Percentiles rank a stretch among this genome's conserved stretches.
These are phyloP conservation scores for Cladopsammia gracilis DNA, from an alignment of 64 coral and sea anemone species.

Conservation along the genomic window DNA sequence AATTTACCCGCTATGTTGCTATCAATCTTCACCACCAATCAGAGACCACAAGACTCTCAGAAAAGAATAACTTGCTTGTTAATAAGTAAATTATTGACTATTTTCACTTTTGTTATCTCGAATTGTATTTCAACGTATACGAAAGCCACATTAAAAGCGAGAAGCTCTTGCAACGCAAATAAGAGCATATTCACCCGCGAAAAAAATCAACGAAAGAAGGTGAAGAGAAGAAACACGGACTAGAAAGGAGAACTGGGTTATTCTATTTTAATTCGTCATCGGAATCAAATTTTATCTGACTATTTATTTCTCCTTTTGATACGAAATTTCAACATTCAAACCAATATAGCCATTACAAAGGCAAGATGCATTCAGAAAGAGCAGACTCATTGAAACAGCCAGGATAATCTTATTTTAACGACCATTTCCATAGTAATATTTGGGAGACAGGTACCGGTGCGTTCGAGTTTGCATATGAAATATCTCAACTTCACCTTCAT, in stretches of 20 bases:
- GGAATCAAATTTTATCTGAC: too few relatives aligned
- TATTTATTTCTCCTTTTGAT: too few relatives aligned
- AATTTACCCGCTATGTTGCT: constrained; percentile 51
- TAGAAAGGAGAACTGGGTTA: too few relatives aligned
- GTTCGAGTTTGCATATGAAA: not conserved
- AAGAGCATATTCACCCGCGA: not conserved
- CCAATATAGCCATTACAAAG: too few relatives aligned
- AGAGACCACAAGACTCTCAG: not conserved
- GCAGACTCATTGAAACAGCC: too few relatives aligned
- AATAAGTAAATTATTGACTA: constrained; percentile 52
- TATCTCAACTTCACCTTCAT: not conserved
- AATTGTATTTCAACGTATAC: not conserved
- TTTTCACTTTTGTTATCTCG: not conserved
- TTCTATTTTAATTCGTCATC: too few relatives aligned
- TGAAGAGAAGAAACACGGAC: too few relatives aligned
- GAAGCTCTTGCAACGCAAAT: too few relatives aligned
- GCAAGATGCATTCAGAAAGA: not conserved
- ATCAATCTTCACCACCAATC: not conserved
- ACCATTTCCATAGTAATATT: too few relatives aligned
- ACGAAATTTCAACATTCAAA: too few relatives aligned
- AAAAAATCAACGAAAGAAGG: too few relatives aligned
- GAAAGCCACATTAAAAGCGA: too few relatives aligned
- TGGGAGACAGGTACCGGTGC: not conserved
- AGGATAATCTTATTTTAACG: not conserved
- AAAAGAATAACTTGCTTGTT: not conserved